A percentile compares a stretch with the other conserved stretches of the same genome.
These are phyloP conservation scores for Heliocidaris erythrogramma DNA, from an alignment of 35 echinoderm and acorn worm genomes.

Conservation along the genomic window DNA sequence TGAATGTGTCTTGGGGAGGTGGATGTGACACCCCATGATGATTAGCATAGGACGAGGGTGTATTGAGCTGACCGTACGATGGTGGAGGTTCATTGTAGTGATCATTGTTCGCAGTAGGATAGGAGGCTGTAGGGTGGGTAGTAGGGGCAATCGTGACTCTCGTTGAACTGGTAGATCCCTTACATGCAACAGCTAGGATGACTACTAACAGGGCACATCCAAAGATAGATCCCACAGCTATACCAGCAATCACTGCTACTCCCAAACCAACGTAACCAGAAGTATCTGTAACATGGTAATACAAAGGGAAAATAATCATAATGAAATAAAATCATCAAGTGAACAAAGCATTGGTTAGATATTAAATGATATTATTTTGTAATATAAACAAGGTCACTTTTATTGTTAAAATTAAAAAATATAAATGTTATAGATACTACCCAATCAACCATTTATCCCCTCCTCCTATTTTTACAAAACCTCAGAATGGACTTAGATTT, in stretches of 20 bases:
- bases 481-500: no score
- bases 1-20: background rate
- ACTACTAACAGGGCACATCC: background rate
- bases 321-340: background rate
- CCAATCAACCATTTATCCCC: no score
- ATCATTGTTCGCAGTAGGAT: background rate
- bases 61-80: background rate
- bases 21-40: background rate
- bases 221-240: background rate
- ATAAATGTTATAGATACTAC: no score
- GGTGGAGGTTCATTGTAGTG: background rate
- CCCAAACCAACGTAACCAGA: background rate
- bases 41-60: background rate
- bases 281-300: background rate
- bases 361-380: no score
- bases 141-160: background rate
- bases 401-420: no score
- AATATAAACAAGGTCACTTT: no score
- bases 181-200: background rate
- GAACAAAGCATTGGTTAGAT: no score
- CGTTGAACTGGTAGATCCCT: background rate
- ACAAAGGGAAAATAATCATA: background rate
- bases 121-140: background rate
- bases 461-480: no score
- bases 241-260: background rate